A percentile compares a stretch with the other conserved stretches of the same genome.
These are phyloP conservation scores for Ephydatia muelleri DNA, from an alignment of 37 sponge, comb jelly and placozoan genomes.

Conservation along the genomic window DNA sequence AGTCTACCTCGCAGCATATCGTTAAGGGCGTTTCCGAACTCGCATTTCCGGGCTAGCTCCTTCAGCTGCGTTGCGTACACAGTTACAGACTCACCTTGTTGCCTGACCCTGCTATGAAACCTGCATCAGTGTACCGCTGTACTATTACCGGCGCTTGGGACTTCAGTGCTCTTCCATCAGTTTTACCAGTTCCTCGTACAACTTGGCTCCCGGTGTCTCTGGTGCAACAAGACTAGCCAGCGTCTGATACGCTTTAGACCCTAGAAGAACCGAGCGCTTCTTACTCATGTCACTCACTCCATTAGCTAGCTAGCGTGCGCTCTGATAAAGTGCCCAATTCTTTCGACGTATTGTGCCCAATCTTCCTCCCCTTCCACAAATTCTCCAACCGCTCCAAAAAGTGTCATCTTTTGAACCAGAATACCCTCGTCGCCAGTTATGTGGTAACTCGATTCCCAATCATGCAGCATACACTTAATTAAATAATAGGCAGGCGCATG, in stretches of 20 bases:
- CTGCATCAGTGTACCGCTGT: background rate
- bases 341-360: constrained; percentile 4
- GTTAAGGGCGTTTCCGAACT: constrained; percentile 8
- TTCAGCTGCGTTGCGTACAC: background rate
- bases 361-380: constrained; percentile 5
- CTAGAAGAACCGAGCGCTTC: background rate
- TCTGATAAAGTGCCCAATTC: background rate
- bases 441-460: background rate
- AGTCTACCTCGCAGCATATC: background rate
- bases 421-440: constrained; percentile 10
- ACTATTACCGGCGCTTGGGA: constrained; percentile 18
- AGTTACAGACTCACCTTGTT: background rate
- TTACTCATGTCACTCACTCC: background rate
- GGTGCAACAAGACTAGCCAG: constrained; percentile 16
- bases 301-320: too few relatives aligned
- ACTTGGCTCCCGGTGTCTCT: background rate
- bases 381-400: constrained; percentile 13
- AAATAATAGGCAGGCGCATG: background rate
- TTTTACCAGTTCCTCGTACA: background rate
- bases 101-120: background rate
- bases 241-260: too few relatives aligned
- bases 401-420: background rate
- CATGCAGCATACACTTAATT: background rate
- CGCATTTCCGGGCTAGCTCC: background rate
- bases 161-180: background rate